phyloP scores from a whole-genome alignment of 1,140 invertebrate species.

The Drosophila lowei region DNA sequence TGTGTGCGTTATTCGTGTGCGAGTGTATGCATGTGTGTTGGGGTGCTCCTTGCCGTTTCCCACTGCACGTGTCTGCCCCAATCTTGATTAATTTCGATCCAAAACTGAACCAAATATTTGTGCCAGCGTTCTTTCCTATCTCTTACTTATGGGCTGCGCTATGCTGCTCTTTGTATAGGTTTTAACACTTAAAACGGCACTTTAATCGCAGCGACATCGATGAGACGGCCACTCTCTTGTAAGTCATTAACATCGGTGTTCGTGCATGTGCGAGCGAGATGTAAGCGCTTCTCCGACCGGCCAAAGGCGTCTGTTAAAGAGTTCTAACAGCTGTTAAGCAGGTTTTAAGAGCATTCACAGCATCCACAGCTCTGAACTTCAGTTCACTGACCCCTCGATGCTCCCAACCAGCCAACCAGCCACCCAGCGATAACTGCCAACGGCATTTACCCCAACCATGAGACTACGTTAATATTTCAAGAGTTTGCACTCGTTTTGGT shows the following conservation, averaged over 20 bases:
- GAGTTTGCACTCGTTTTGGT: slow-evolving; percentile 9
- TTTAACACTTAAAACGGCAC: slow-evolving; percentile 60
- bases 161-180: slow-evolving; percentile 14
- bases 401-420: no score
- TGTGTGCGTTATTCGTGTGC: no score
- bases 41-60: slow-evolving; percentile 4
- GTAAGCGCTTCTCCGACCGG: no score
- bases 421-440: slow-evolving; percentile 6
- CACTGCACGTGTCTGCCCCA: slow-evolving; percentile 13
- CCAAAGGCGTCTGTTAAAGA: slow-evolving; percentile 1
- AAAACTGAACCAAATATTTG: slow-evolving; percentile 50
- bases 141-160: slow-evolving; percentile 22
- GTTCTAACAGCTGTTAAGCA: slow-evolving; percentile 12
- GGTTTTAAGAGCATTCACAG: no score
- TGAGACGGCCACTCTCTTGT: slow-evolving; percentile 23
- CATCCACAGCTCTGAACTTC: background rate
- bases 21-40: background rate
- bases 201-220: slow-evolving; percentile 52
- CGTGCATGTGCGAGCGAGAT: background rate
- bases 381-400: slow-evolving; percentile 16
- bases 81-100: slow-evolving; percentile 27
- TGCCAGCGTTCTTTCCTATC: slow-evolving; percentile 35
- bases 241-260: slow-evolving; percentile 34
- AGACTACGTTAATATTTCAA: slow-evolving; percentile 2
- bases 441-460: slow-evolving; percentile 13